Evolutionary conservation across 2,113 vertebrate species (phyloP).

Genomic region (Mastomys natalensis): DNA sequence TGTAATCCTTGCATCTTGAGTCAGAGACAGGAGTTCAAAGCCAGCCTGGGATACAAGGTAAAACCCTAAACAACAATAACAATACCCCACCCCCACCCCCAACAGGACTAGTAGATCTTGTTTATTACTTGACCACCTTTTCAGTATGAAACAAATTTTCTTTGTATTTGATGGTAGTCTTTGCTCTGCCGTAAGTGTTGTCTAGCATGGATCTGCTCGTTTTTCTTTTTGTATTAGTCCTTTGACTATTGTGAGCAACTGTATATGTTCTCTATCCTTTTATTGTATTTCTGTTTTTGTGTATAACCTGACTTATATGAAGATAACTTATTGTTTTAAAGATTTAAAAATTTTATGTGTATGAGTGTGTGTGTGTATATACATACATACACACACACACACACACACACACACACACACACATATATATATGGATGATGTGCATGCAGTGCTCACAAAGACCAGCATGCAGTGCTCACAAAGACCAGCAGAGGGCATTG

Average conservation of each 20-base stretch:
- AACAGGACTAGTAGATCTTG: neutral
- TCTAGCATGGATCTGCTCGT: neutral
- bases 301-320: neutral
- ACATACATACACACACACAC: no score
- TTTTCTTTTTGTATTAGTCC: neutral
- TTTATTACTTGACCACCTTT: neutral
- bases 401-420: no score
- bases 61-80: neutral
- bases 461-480: neutral
- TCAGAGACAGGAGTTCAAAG: neutral
- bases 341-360: neutral
- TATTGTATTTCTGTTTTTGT: neutral
- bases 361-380: no score
- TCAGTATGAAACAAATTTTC: neutral
- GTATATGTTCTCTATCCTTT: neutral
- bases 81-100: fast-evolving
- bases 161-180: neutral
- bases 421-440: no score
- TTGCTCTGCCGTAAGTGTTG: neutral
- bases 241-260: neutral
- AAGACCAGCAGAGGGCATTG: neutral
- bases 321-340: neutral
- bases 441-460: neutral
- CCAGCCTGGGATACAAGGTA: neutral
- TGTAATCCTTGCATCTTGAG: neutral